These are phyloP conservation scores for Venustaconcha ellipsiformis DNA, from an alignment of 1,140 invertebrate species.

Conservation along the genomic window DNA sequence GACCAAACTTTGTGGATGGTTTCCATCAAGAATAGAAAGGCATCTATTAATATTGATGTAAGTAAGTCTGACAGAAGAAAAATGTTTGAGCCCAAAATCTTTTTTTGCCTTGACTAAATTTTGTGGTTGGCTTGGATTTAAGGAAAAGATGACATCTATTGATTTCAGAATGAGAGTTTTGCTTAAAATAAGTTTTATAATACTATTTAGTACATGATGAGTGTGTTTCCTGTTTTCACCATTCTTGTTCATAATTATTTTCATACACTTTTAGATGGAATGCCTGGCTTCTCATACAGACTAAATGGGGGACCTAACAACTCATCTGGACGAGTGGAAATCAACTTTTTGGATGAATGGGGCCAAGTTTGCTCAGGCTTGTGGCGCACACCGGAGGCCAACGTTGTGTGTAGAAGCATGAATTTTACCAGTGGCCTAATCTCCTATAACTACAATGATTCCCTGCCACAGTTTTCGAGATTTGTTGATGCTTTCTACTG, in stretches of 20 bases:
- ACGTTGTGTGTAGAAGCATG: conserved; percentile 63
- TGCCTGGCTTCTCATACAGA: conserved; percentile 42
- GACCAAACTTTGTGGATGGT: no score
- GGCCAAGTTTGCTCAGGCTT: conserved; percentile 81
- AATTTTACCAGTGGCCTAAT: conserved; percentile 22
- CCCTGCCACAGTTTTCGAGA: conserved; percentile 8
- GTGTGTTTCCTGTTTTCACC: background rate
- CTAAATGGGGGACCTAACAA: conserved; percentile 30
- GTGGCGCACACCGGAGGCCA: conserved; percentile 78
- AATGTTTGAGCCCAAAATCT: no score
- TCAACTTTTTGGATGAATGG: conserved; percentile 77
- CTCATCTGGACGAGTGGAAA: conserved; percentile 76
- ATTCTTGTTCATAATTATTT: background rate
- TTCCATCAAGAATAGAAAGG: no score
- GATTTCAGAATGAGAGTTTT: background rate
- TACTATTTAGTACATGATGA: background rate
- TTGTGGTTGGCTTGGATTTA: background rate
- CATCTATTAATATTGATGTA: no score
- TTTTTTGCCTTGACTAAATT: no score
- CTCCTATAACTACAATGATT: conserved; percentile 14
- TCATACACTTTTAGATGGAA: background rate
- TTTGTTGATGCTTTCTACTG: conserved; percentile 38
- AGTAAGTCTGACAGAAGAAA: no score
- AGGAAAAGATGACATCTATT: background rate
- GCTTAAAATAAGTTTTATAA: background rate